Base-by-base conservation (phyloP, 2,888 invertebrate genomes). In the Petrophora chlorosata region DNA sequence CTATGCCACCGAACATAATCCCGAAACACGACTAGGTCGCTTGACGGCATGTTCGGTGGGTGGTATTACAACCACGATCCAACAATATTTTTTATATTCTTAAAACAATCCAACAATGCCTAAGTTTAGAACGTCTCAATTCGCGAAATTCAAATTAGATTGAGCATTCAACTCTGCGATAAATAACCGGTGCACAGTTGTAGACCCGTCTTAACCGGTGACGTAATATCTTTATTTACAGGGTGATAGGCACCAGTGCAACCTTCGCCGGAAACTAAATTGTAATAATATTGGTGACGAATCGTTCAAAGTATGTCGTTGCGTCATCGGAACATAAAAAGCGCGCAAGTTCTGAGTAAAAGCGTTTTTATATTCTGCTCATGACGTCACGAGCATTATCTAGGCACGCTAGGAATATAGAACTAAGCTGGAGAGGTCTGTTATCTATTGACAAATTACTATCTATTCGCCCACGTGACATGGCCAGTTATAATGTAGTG, bases 191-290 rank as follows among this genome's bases (percentile, higher is more conserved):
- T 29, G 15, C 5, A 32, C 10, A 9, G 9, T 16, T 40, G 29
- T 44, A 46, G 35, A 45, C 46, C 29, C 22, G 44, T 13, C 45
- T 50, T 28, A 52, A 34, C 41, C 34, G 47, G 57, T 72, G 72
- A 73, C 70, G 70, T 70, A 69, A 76, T 34, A 40, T 41, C 43
- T 61, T 52, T 55, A 63, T 65, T 65, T 66, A 64, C 45, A n/a
- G 34, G 36, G 53, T 63, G 62, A 64, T 62, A 70, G n/a, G n/a
- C n/a, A n/a, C 61, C 59, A 60, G 56, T 55, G 53, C 58, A 65
- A 43, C 61, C 67, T 68, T 69, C 64, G 46, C 44, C 47, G 49
- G 17, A 59, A 62, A 58, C 44, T 51, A 49, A 51, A 55, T 60
- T 53, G 25, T 59, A 56, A 59, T 47, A 64, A 65, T 59, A 61